Evolutionary conservation across 2,113 vertebrate species (phyloP).

Genomic region (Tetrao urogallus): DNA sequence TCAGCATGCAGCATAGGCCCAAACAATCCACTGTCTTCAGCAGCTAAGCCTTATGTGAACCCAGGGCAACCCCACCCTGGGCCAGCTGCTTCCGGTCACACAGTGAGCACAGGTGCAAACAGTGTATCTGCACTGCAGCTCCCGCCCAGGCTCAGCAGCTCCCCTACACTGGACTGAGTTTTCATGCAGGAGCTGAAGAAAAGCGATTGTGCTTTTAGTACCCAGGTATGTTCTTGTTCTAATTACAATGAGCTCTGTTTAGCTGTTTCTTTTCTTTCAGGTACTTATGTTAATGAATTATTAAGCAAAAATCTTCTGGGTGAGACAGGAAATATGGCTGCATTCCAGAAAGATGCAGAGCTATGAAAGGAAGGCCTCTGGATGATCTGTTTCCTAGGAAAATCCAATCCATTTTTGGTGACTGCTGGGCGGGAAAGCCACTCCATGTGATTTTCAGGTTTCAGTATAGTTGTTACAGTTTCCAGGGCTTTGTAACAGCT

Average conservation of each 20-base stretch:
- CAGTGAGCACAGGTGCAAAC: too few species aligned
- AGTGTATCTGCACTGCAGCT: too few species aligned
- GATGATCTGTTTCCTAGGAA: neutral
- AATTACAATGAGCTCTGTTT: neutral
- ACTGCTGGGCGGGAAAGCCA: neutral
- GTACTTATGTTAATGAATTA: too few species aligned
- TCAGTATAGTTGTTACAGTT: neutral
- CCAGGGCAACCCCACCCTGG: too few species aligned
- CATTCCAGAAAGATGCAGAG: neutral
- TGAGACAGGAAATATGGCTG: neutral
- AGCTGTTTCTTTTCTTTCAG: too few species aligned
- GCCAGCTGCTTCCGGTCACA: too few species aligned
- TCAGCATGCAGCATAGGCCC: too few species aligned
- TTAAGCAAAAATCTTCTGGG: neutral
- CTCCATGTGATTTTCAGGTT: neutral
- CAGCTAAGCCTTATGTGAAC: too few species aligned
- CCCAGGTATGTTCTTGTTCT: neutral
- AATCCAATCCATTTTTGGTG: neutral
- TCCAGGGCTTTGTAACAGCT: neutral
- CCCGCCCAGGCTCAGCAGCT: too few species aligned
- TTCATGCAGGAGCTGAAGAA: neutral
- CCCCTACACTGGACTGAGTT: neutral
- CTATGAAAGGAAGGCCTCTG: neutral
- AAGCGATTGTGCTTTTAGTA: neutral
- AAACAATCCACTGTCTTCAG: too few species aligned